phyloP scores from a whole-genome alignment of 2,888 invertebrate genomes.

The Sphecodes monilicornis region DNA sequence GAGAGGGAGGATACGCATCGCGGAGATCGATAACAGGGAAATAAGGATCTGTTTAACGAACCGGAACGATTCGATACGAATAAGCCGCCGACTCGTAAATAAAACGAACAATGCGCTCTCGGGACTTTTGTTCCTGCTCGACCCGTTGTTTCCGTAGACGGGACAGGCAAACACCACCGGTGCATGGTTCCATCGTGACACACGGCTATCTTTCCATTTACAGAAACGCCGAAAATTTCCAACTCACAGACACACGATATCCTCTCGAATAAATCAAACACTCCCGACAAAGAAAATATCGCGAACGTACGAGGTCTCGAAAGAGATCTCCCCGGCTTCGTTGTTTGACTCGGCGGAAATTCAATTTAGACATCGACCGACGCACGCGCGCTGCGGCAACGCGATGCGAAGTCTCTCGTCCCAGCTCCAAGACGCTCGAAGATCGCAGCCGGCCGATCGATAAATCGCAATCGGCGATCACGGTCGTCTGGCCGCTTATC shows the following conservation, averaged over 20 bases:
- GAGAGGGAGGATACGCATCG: not conserved
- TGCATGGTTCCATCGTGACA: not conserved
- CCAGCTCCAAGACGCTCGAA: not conserved
- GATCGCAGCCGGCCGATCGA: constrained; percentile 46
- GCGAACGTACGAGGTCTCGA: too few species aligned
- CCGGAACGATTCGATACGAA: constrained; percentile 65
- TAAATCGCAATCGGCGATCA: constrained; percentile 64
- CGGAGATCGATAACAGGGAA: constrained; percentile 66
- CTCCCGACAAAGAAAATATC: too few species aligned
- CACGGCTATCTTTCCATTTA: not conserved
- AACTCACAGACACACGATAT: too few species aligned
- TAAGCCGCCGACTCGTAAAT: constrained; percentile 55
- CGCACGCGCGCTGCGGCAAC: not conserved
- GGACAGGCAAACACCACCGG: not conserved
- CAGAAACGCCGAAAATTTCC: not conserved
- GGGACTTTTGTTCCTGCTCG: not conserved
- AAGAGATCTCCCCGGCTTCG: too few species aligned
- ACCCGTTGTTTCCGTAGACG: not conserved
- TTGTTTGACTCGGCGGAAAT: constrained; percentile 26
- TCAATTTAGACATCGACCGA: constrained; percentile 62
- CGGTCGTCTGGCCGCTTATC: constrained; percentile 48
- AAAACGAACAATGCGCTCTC: constrained; percentile 53
- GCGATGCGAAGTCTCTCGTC: constrained; percentile 14
- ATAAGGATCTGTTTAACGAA: constrained; percentile 68
- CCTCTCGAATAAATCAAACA: too few species aligned